phyloP scores from a whole-genome alignment of 1,140 invertebrate species.

The Leptonema lineaticorne region DNA sequence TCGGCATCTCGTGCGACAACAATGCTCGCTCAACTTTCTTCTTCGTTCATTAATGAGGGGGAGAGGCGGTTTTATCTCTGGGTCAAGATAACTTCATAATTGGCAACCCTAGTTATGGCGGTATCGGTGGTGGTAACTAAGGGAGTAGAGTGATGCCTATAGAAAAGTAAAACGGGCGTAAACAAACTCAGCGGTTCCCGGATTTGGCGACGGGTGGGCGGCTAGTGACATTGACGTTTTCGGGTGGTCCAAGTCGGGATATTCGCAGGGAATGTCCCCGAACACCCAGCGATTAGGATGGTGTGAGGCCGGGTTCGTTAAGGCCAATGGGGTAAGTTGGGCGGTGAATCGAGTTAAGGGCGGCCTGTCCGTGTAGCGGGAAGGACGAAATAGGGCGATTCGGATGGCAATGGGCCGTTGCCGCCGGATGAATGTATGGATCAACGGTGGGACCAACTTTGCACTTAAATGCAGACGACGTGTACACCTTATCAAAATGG shows the following conservation, averaged over 20 bases:
- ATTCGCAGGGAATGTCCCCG: slow-evolving; percentile 1
- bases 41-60: no score
- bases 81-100: no score
- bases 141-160: no score
- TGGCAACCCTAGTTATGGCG: no score
- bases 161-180: slow-evolving; percentile 36
- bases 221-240: slow-evolving; percentile 36
- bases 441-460: slow-evolving; percentile 40
- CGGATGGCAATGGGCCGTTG: slow-evolving; percentile 39
- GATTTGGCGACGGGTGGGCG: neutral
- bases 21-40: no score
- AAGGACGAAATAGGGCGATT: slow-evolving; percentile 38
- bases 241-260: no score
- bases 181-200: slow-evolving; percentile 20
- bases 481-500: neutral
- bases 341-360: slow-evolving; percentile 16
- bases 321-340: slow-evolving; percentile 1
- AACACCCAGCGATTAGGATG: no score
- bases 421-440: slow-evolving; percentile 35
- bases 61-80: no score
- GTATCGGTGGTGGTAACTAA: slow-evolving; percentile 4
- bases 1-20: no score
- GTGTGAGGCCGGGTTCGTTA: neutral
- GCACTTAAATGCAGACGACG: slow-evolving; percentile 40
- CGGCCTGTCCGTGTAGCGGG: slow-evolving; percentile 20